A percentile compares a stretch with the other conserved stretches of the same genome.
Conservation (phyloP, 64 coral and sea anemone species). For the Actinia equina region DNA sequence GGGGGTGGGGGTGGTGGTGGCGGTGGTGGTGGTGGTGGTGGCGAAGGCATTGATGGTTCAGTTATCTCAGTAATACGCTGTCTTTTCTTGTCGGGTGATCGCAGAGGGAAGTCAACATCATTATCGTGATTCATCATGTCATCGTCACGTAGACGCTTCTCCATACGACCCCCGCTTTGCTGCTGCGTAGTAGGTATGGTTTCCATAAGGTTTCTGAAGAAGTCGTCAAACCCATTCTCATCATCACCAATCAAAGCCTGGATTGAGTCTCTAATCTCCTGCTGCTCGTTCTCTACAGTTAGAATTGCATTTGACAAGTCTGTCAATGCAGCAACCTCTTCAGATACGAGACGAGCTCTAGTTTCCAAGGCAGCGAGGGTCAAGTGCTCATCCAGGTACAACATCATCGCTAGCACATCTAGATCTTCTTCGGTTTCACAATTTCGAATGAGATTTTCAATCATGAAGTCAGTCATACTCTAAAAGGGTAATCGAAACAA, state of each 20-base stretch:
- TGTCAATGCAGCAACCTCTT: neutral
- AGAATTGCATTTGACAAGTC: no score
- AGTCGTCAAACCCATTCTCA: neutral
- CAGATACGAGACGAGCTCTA: neutral
- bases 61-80: no score
- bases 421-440: neutral
- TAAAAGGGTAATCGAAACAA: neutral
- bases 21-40: neutral
- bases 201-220: neutral
- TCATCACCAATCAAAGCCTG: neutral
- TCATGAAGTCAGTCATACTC: neutral
- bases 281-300: no score
- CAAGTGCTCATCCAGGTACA: neutral
- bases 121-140: neutral
- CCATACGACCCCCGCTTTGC: conserved; percentile 9
- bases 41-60: neutral
- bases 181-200: neutral
- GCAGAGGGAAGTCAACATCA: neutral
- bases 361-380: conserved; percentile 1
- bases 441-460: conserved; percentile 4
- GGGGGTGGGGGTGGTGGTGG: no score
- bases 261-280: neutral
- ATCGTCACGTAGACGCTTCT: neutral
- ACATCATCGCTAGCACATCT: neutral
- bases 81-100: neutral